A percentile compares a stretch with the other conserved stretches of the same genome.
These are phyloP conservation scores for Diorhabda elongata DNA, from an alignment of 1,140 invertebrate species.

Conservation along the genomic window DNA sequence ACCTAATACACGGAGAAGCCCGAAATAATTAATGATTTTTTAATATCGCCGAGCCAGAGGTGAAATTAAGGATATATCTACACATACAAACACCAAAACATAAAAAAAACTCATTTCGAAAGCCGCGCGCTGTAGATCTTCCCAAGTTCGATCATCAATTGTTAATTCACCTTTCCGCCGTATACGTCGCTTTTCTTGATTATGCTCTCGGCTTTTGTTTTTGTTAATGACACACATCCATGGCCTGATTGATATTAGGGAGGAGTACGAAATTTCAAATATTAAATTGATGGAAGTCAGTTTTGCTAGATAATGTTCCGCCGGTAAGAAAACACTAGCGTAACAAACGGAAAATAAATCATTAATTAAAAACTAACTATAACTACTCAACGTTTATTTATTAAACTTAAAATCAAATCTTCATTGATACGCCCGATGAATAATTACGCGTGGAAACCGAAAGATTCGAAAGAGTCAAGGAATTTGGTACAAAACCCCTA, in stretches of 20 bases:
- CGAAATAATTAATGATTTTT: not conserved
- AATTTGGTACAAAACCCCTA: too few species aligned
- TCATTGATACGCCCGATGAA: too few species aligned
- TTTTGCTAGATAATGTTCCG: not conserved
- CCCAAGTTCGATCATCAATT: constrained; percentile 27
- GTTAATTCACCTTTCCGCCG: constrained; percentile 22
- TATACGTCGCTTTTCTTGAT: constrained; percentile 6
- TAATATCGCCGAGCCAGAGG: not conserved
- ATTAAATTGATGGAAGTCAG: constrained; percentile 27
- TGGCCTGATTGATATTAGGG: constrained; percentile 35
- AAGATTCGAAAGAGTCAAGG: too few species aligned
- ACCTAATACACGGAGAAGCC: not conserved
- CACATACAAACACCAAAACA: too few species aligned
- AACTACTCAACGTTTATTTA: too few species aligned
- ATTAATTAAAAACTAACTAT: too few species aligned
- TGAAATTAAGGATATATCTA: not conserved
- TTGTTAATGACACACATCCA: constrained; percentile 31
- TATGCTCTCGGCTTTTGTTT: constrained; percentile 30
- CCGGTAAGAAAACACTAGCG: not conserved
- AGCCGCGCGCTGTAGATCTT: not conserved
- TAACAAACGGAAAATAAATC: not conserved
- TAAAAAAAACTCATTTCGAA: not conserved
- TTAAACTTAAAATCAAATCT: too few species aligned
- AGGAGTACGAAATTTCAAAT: constrained; percentile 28
- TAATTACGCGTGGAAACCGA: too few species aligned